phyloP scores from a whole-genome alignment of 1,140 invertebrate species.

The Heliconius melpomene region DNA sequence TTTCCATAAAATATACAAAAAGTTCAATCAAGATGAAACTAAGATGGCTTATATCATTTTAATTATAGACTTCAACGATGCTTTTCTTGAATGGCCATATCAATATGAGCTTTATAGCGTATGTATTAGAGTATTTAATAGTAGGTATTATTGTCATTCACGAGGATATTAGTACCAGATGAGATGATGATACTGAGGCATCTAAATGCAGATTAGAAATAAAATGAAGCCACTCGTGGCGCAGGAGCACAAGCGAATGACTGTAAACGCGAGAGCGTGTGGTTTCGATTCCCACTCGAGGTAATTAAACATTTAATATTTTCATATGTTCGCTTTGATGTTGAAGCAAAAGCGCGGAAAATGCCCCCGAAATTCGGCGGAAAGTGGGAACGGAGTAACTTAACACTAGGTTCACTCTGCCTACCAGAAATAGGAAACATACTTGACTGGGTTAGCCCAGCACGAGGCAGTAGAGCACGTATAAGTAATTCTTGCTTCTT shows the following conservation, averaged over 20 bases:
- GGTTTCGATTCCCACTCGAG: too few species aligned
- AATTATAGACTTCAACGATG: not conserved
- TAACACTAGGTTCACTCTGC: too few species aligned
- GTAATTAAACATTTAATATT: too few species aligned
- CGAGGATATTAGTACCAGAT: not conserved
- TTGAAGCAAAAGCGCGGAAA: too few species aligned
- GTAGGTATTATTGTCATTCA: not conserved
- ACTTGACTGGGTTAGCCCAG: not conserved
- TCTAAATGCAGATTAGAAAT: not conserved
- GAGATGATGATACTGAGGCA: not conserved
- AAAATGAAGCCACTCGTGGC: not conserved
- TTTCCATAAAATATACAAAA: conserved; percentile 12
- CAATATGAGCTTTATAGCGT: not conserved
- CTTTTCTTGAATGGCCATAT: not conserved
- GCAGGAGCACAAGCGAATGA: too few species aligned
- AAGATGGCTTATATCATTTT: not conserved
- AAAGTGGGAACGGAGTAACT: too few species aligned
- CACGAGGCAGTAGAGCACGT: not conserved
- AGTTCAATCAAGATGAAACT: not conserved
- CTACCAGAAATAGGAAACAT: too few species aligned
- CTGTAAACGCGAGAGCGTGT: too few species aligned
- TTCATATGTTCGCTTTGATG: too few species aligned
- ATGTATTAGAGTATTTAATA: not conserved
- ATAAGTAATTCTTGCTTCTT: not conserved
- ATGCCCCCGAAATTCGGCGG: too few species aligned